Percentiles rank a stretch among this genome's conserved stretches.
These are phyloP conservation scores for Threskiornis aethiopicus DNA, from an alignment of 2,797 vertebrate genomes.

Conservation along the genomic window DNA sequence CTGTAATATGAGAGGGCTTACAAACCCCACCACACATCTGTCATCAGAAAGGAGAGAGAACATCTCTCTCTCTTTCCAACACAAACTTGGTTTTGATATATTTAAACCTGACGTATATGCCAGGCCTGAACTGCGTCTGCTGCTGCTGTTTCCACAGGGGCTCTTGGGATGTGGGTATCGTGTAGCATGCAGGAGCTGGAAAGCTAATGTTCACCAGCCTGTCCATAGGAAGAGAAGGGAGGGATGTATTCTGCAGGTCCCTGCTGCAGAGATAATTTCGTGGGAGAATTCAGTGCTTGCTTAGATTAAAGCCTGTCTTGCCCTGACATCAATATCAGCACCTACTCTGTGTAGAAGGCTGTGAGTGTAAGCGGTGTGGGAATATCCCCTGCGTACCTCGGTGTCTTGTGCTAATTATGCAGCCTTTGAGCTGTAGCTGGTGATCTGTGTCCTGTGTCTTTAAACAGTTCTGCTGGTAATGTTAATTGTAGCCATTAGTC, in stretches of 20 bases:
- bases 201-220: fast-evolving
- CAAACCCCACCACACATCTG: background rate
- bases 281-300: background rate
- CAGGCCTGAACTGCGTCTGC: background rate
- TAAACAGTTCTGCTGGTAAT: background rate
- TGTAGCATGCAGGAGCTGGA: background rate
- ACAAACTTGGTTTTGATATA: background rate
- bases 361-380: background rate
- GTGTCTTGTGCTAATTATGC: background rate
- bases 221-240: background rate
- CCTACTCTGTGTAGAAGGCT: background rate
- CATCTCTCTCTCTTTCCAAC: background rate
- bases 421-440: background rate
- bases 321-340: background rate
- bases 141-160: background rate
- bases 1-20: background rate
- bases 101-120: background rate
- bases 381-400: fast-evolving
- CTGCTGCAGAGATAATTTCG: background rate
- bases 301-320: background rate
- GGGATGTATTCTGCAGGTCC: background rate
- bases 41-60: background rate
- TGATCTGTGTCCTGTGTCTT: background rate
- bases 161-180: background rate
- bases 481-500: slow-evolving; percentile 9